Base-by-base conservation (phyloP, 2,797 vertebrate species). In the Intellagama lesueurii region DNA sequence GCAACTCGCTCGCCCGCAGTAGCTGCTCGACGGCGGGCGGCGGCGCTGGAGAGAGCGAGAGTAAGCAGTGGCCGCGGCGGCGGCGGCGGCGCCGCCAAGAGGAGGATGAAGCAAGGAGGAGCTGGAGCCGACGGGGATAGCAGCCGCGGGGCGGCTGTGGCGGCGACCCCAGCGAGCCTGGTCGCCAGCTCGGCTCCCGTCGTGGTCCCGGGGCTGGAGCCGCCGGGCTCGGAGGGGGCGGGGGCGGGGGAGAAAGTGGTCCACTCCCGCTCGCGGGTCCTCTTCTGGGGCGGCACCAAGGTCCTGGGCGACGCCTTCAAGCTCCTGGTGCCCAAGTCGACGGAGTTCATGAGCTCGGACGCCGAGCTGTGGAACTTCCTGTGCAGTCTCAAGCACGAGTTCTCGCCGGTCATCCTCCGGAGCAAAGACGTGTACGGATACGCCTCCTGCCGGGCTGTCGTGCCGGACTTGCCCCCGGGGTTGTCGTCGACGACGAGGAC, bases 401-500 rank as follows among this genome's bases (percentile, higher is more conserved):
- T 97, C 95, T 97, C 97, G 87, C 97, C 97, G 87, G 96, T 97
- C 91, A 97, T 97, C 88, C 96, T 97, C 28, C 96, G 97, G 91
- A 97, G 97, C 87, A 97, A 97, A 94, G 97, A 97, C 96, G 97
- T 97, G 87, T 97, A 97, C 89, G 97, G 97, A 76, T 97, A 97
- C 94, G 95, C 97, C 14, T 97, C 97, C 11, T 97, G 97, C 94
- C 96, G 97, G 86, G 97, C 97, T 32, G 91, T 96, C 60, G 97
- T 97, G 49, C 97, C 97, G 24, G 97, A 97, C 3, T 94, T 92
- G n/a, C 94, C 94, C 70, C 90, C 40, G 26, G 70, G 84, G 69
- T 93, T 89, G 90, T 1, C 44, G 76, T 7, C 5, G 79, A 24
- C 87, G 87, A 44, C 87, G 88, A 40, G 89, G 87, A 24, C 85